Conservation (phyloP, 2,113 vertebrate species). For the Rallus limicola region DNA sequence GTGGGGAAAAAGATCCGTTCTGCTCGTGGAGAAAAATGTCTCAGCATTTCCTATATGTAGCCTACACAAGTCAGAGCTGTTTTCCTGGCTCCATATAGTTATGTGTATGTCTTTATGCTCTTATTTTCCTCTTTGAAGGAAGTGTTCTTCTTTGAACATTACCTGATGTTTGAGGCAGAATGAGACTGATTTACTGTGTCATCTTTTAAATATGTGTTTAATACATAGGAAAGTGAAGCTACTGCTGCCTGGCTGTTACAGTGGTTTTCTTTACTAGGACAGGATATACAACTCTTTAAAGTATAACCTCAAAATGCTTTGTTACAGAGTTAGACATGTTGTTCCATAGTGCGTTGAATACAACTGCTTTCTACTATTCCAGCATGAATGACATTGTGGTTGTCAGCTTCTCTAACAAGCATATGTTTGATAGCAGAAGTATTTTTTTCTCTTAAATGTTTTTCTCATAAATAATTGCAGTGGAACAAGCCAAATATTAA, state of each 20-base stretch:
- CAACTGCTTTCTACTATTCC: neutral
- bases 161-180: neutral
- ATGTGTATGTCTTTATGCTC: neutral
- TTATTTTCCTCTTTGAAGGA: neutral
- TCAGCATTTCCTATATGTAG: neutral
- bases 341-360: neutral
- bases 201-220: neutral
- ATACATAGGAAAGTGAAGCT: neutral
- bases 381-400: neutral
- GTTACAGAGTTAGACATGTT: neutral
- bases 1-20: neutral
- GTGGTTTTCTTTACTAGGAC: neutral
- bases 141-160: too few relatives aligned
- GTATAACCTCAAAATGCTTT: neutral
- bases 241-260: neutral
- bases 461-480: neutral
- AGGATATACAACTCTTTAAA: neutral
- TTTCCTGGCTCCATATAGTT: neutral
- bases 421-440: neutral
- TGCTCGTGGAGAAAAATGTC: neutral
- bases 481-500: neutral
- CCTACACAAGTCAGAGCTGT: neutral
- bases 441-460: neutral
- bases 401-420: neutral
- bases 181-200: neutral